phyloP scores from a whole-genome alignment of 2,113 vertebrate species.

The Cranoglanis bouderius region DNA sequence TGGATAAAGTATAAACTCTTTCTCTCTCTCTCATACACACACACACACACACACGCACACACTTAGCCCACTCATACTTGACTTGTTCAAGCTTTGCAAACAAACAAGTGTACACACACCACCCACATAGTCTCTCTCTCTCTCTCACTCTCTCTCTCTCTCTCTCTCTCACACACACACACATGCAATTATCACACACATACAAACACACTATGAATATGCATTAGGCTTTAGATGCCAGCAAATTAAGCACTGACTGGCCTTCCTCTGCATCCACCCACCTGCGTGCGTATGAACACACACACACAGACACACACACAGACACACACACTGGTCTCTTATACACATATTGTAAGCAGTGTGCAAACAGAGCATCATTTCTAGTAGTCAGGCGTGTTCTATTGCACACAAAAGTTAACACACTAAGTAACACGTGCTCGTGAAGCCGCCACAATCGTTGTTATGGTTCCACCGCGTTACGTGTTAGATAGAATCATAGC shows the following conservation, averaged over 20 bases:
- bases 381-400: neutral
- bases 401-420: neutral
- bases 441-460: neutral
- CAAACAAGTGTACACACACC: slow-evolving; percentile 28
- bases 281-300: neutral
- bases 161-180: neutral
- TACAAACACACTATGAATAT: neutral
- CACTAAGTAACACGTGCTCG: neutral
- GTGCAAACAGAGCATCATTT: neutral
- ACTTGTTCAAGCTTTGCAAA: slow-evolving; percentile 31
- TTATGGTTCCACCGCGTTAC: neutral
- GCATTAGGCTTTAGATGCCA: neutral
- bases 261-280: slow-evolving; percentile 12
- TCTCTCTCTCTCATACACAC: neutral
- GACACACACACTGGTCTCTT: neutral
- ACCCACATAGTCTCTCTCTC: slow-evolving; percentile 2
- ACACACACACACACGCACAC: slow-evolving; percentile 20
- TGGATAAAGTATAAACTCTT: neutral
- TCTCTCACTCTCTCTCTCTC: no score
- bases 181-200: no score
- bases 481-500: neutral
- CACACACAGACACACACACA: slow-evolving; percentile 9
- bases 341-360: neutral
- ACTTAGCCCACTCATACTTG: slow-evolving; percentile 15
- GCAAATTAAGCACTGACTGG: slow-evolving; percentile 11